Evolutionary conservation across 2,888 invertebrate genomes (phyloP), one percentile per base, ranked within the genome.

Genomic region (Phyto melanocephala): DNA sequence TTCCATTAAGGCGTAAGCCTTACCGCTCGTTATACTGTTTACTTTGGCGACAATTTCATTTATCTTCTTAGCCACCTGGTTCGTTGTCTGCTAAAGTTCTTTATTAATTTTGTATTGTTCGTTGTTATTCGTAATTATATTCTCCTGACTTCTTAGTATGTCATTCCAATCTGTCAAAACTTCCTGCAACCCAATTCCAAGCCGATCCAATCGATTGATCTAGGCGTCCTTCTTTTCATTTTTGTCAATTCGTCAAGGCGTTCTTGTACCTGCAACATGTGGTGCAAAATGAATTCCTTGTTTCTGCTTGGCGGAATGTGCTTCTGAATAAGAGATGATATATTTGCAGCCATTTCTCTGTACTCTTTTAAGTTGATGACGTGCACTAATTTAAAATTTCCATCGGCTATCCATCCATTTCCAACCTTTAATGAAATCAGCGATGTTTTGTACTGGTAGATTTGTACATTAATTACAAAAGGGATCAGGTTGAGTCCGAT

Each of bases 291-390:
- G n/a, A n/a, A n/a, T n/a, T n/a, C n/a, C n/a, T n/a, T n/a, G n/a
- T n/a, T n/a, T 58, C 1, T 72, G 7, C 72, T 54, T 52, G 47
- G 71, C 22, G 58, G 58, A 15, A 60, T 71, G 71, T 52, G 86
- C 83, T 8, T 35, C 11, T 58, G 60, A 17, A 72, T 11, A 2
- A 28, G 10, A 13, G 62, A 28, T 52, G 52, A 62, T 62, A 71
- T 58, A 35, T 58, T 28, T 6, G 58, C 15, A 2, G 52, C 28
- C 52, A 54, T 54, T 20, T 63, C 63, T 8, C 7, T 54, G 13
- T 74, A 63, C 40, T 52, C 2, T 15, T 72, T 28, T 1, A 60
- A 10, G 20, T 72, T 52, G 37, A 71, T 60, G 3, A 58, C n/a
- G 11, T 45, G 70, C 10, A 33, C 24, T 15, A 60, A 1, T 13